Conservation (phyloP, 2,888 invertebrate genomes). For the Caenorhabditis sinica region DNA sequence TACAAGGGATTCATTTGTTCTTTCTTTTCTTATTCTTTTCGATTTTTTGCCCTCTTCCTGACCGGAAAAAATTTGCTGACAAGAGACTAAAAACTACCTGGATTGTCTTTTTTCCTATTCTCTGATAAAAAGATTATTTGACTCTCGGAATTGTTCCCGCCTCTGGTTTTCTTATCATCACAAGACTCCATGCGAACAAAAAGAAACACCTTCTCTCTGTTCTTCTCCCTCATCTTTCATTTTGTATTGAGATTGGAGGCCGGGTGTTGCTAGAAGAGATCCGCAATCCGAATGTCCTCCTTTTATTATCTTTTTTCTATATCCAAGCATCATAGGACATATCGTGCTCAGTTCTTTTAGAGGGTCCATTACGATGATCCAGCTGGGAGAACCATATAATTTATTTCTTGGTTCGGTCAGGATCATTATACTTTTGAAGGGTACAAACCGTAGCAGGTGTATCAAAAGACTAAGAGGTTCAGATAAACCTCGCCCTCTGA, state of each 20-base stretch:
- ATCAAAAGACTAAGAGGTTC: no score
- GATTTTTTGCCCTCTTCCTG: background rate
- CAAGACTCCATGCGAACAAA: slow-evolving; percentile 36
- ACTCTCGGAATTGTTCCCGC: slow-evolving; percentile 19
- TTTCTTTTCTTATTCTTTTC: background rate
- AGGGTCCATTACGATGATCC: background rate
- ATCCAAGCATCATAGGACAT: background rate
- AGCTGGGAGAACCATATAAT: background rate
- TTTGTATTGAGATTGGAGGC: slow-evolving; percentile 11
- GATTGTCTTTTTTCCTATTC: slow-evolving; percentile 12
- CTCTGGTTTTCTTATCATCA: slow-evolving; percentile 37
- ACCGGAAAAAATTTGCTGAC: background rate
- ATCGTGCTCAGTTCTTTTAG: background rate
- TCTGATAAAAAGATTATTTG: slow-evolving; percentile 35
- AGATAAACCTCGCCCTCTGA: no score
- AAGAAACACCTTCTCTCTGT: slow-evolving; percentile 14
- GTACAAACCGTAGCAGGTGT: no score
- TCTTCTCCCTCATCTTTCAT: background rate
- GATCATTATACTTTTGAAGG: background rate
- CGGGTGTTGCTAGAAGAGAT: background rate
- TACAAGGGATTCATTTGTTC: background rate
- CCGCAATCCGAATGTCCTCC: background rate
- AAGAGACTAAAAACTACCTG: slow-evolving; percentile 35
- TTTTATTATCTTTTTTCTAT: no score
- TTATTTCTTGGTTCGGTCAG: no score